A percentile compares a stretch with the other conserved stretches of the same genome.
These are phyloP conservation scores for Chymomyza procnemis DNA, from an alignment of 2,888 invertebrate genomes.

Conservation along the genomic window DNA sequence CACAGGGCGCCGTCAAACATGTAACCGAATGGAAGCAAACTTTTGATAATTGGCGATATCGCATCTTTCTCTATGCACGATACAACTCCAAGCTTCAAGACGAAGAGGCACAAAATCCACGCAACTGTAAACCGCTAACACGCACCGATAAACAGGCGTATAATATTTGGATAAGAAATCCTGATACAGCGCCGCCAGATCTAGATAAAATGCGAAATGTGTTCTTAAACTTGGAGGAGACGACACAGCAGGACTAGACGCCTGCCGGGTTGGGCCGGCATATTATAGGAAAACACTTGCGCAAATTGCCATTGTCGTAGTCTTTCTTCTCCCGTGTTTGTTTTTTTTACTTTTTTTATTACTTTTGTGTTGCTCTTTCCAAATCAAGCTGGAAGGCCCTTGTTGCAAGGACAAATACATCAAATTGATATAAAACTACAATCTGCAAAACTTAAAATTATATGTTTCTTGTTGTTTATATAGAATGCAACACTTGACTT, in stretches of 20 bases:
- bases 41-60: conserved; percentile 76
- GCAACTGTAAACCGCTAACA: conserved; percentile 75
- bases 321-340: conserved; percentile 23
- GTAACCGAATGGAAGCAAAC: conserved; percentile 75
- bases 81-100: conserved; percentile 74
- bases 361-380: not conserved
- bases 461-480: too few relatives aligned
- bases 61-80: conserved; percentile 74
- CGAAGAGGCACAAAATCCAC: conserved; percentile 71
- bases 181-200: conserved; percentile 74
- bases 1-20: conserved; percentile 73
- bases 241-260: conserved; percentile 64
- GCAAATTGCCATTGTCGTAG: conserved; percentile 59
- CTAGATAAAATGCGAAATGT: conserved; percentile 76
- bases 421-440: not conserved
- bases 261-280: conserved; percentile 26
- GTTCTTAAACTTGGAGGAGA: conserved; percentile 74
- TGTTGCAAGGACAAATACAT: not conserved
- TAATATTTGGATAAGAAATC: conserved; percentile 75
- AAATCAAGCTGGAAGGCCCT: not conserved
- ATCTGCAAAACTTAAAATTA: too few relatives aligned
- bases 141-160: conserved; percentile 75
- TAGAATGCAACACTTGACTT: too few relatives aligned
- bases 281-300: conserved; percentile 17
- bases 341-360: conserved; percentile 14